Percentiles rank a stretch among this genome's conserved stretches.
Conservation (phyloP, 2,113 vertebrate species). For the Ellobius talpinus region DNA sequence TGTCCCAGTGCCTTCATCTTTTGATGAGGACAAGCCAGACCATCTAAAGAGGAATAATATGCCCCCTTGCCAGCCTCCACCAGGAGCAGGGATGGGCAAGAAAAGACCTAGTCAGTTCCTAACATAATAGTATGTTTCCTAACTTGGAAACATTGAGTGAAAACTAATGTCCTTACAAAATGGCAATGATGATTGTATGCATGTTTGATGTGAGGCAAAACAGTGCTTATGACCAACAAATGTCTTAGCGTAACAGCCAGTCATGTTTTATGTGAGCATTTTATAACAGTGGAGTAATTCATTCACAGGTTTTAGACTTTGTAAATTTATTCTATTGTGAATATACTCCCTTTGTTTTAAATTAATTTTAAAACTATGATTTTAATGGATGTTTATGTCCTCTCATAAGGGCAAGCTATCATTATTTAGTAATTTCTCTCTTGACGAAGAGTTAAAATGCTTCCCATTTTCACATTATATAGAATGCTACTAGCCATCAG, state of each 20-base stretch:
- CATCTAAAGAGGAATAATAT: not conserved
- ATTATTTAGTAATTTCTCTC: constrained; percentile 7
- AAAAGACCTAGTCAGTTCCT: not conserved
- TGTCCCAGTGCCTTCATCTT: not conserved
- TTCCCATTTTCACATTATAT: not conserved
- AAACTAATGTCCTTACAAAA: not conserved
- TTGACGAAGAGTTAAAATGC: not conserved
- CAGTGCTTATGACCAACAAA: not conserved
- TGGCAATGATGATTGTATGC: not conserved
- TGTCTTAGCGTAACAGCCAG: not conserved
- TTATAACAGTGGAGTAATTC: not conserved
- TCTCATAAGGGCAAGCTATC: not conserved
- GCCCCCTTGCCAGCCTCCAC: not conserved
- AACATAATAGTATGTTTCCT: not conserved
- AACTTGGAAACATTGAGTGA: not conserved
- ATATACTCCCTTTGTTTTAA: not conserved
- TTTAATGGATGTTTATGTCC: constrained; percentile 5
- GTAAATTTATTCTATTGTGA: not conserved
- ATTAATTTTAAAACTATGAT: constrained; percentile 20
- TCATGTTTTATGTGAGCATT: constrained; percentile 3
- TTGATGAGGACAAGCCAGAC: not conserved
- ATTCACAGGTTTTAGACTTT: not conserved
- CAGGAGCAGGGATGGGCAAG: not conserved
- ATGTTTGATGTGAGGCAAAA: constrained; percentile 14
- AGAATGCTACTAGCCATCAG: constrained; percentile 2